Base-by-base conservation (phyloP, 2,113 vertebrate species). In the Oreochromis spilurus region DNA sequence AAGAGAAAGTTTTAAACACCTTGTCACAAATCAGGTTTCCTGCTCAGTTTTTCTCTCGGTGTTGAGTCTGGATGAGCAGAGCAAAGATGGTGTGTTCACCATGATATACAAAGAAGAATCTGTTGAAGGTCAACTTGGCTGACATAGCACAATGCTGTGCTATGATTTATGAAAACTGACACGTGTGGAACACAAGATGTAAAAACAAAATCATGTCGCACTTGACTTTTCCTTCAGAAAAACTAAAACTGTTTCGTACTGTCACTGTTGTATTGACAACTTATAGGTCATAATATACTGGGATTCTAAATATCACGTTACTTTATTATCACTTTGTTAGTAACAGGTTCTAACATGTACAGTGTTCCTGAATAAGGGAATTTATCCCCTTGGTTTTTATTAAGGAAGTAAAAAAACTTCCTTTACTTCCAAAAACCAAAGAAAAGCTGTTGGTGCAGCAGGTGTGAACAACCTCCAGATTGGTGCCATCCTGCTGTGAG, bases 71-170 rank as follows among this genome's bases (percentile, higher is more conserved):
- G 67, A 1, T 0, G 67, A 70, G 21, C 38, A 45, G 21, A 77
- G 21, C 3, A 72, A 29, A 29, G 2, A 17, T 5, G 0, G 21
- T 45, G 36, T 43, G 67, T 72, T 72, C 40, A 17, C 21, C 21
- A 1, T 29, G 67, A 17, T 72, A 26, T 2, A 72, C 3, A 1
- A 9, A 26, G 40, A 45, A 45, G 13, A 26, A 45, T 5, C 21
- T 45, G 21, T 75, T 75, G 9, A 75, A 48, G 40, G 0, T 29
- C 14, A 11, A 19, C 43, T 48, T 75, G 24, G 14, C 14, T 29
- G n/a, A 29, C 9, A 3, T 48, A 24, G 12, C 24, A 26, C 0
- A 14, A 2, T 43, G 13, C 21, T 26, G 38, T 72, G 67, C n/a
- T 45, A 36, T 65, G 60, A 65, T 65, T 65, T 65, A 38, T 65